Base-by-base conservation (phyloP, 2,797 vertebrate genomes). In the Neostethus bicornis region DNA sequence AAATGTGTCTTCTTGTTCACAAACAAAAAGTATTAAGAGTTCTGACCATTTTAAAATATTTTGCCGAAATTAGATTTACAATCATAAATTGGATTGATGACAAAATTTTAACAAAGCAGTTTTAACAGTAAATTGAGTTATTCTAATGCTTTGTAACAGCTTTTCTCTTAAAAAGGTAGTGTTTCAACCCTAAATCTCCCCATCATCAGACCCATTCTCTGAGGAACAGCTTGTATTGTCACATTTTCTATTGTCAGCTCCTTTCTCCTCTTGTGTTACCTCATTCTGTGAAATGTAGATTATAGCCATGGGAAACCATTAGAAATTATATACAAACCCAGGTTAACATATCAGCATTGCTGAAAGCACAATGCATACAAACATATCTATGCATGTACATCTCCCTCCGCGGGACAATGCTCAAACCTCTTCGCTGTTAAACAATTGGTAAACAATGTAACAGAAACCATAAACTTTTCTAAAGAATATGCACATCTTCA, bases 301-400 rank as follows among this genome's bases (percentile, higher is more conserved):
- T 62, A 61, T 49, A 73, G 56, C 67, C 64, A 23, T 61, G 64
- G 62, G 74, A 79, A 71, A 66, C 44, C 51, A 48, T 58, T 56
- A 64, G 79, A 79, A 86, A 83, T 72, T 11, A 79, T 75, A 87
- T 76, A 73, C 73, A 73, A 57, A 32, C 29, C 24, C 51, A 32
- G 26, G 56, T 56, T 59, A 84, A 67, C 64, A 70, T 68, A 53
- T 85, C 72, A 74, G 75, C 79, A 75, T 52, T 70, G 79, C 45
- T 49, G 66, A 69, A 48, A 67, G 73, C 63, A 79, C 77, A 75
- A 70, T 68, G 46, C 51, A 77, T 64, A 57, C 51, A 79, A 70
- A 87, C 76, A 81, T 34, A 17, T 46, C 50, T 67, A n/a, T n/a
- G n/a, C n/a, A n/a, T n/a, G n/a, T n/a, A n/a, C 51, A 42, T 41